These are phyloP conservation scores for Crossaster papposus DNA, from an alignment of 53 echinoderm and acorn worm genomes.

Conservation along the genomic window DNA sequence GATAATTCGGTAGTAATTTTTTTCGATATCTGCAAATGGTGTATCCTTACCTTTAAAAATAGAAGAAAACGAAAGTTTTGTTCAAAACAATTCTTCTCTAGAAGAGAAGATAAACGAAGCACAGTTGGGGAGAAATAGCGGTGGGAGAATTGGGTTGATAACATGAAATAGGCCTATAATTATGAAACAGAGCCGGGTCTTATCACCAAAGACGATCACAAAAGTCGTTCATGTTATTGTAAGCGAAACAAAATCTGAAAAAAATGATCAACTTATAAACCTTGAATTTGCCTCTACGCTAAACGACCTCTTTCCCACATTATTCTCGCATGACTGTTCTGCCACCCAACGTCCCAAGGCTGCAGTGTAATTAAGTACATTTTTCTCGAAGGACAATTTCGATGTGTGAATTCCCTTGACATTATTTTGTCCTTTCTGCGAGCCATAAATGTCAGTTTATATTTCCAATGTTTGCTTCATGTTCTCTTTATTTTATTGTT, in stretches of 20 bases:
- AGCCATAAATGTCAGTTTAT: neutral
- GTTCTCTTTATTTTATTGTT: too few species aligned
- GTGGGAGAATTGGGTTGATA: neutral
- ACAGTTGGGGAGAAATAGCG: too few species aligned
- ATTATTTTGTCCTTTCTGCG: neutral
- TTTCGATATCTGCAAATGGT: too few species aligned
- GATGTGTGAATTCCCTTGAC: neutral
- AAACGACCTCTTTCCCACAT: neutral
- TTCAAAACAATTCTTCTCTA: too few species aligned
- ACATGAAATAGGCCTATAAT: neutral
- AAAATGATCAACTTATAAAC: neutral
- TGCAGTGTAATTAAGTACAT: neutral
- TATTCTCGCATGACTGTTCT: neutral
- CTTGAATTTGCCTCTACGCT: neutral
- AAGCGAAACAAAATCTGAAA: neutral
- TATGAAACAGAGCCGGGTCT: neutral
- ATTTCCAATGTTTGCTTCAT: neutral
- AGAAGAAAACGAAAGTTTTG: too few species aligned
- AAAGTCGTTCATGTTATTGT: neutral
- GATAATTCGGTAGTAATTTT: too few species aligned
- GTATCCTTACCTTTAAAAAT: too few species aligned
- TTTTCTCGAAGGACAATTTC: neutral
- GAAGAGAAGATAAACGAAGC: too few species aligned
- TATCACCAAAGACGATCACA: neutral
- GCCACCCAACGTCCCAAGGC: neutral